Conservation (phyloP, 2,797 vertebrate genomes). For the Ambastaia sidthimunki region DNA sequence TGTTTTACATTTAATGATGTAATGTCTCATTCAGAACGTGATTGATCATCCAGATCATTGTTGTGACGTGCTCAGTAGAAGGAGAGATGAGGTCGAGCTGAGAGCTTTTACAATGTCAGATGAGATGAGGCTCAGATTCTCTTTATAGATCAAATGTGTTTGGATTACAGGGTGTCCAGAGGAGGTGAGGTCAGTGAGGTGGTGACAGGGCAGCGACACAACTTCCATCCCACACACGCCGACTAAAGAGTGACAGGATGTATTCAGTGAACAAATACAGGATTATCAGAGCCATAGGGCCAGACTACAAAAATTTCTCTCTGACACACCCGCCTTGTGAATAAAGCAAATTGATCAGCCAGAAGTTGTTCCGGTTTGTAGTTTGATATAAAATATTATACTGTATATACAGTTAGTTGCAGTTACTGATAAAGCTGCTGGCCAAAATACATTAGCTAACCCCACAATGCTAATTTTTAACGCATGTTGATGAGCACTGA, state of each 20-base stretch:
- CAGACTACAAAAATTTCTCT: background rate
- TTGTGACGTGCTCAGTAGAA: constrained; percentile 16
- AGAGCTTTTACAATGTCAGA: constrained; percentile 24
- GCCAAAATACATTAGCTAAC: background rate
- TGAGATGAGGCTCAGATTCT: constrained; percentile 29
- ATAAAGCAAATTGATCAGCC: too few species aligned
- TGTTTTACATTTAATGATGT: constrained; percentile 30
- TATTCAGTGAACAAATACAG: background rate
- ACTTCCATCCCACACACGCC: constrained; percentile 3
- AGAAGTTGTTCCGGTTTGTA: too few species aligned
- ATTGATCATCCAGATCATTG: constrained; percentile 28
- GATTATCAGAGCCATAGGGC: background rate
- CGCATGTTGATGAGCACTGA: background rate
- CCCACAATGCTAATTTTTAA: background rate
- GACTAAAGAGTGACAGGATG: background rate
- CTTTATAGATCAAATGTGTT: constrained; percentile 36
- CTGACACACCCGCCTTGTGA: too few species aligned
- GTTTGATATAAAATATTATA: background rate
- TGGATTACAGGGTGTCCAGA: constrained; percentile 15
- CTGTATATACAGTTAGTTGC: background rate
- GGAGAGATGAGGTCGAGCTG: constrained; percentile 4
- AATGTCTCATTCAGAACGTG: constrained; percentile 29
- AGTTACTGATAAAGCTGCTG: background rate
- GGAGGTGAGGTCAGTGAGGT: constrained; percentile 22
- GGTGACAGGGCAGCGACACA: constrained; percentile 20